These are phyloP conservation scores for Clamator glandarius DNA, from an alignment of 2,797 vertebrate species.

Conservation along the genomic window DNA sequence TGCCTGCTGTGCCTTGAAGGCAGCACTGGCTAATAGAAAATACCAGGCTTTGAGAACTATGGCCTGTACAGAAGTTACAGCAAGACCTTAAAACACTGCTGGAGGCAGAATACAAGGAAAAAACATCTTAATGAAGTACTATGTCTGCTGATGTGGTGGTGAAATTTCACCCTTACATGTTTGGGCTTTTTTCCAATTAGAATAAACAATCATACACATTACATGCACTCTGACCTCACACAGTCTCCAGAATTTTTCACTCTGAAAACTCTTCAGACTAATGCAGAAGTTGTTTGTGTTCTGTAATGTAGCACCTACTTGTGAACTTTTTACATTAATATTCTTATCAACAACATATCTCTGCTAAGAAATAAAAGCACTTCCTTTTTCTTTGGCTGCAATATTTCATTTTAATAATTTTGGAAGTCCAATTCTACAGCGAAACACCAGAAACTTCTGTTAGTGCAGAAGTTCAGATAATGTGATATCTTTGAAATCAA, in stretches of 20 bases:
- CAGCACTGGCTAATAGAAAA: neutral
- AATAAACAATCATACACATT: neutral
- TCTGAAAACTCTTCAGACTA: neutral
- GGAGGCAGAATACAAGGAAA: neutral
- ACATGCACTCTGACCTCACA: neutral
- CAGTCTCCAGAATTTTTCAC: neutral
- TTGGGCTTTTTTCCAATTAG: neutral
- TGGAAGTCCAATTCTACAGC: neutral
- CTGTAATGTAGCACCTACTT: neutral
- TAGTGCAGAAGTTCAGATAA: neutral
- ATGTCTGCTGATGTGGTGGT: neutral
- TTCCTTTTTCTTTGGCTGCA: neutral
- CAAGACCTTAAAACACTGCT: neutral
- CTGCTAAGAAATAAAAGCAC: neutral
- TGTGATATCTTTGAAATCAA: neutral
- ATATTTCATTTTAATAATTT: neutral
- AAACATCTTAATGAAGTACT: neutral
- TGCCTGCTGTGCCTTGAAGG: neutral
- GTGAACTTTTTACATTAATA: neutral
- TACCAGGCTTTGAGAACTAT: neutral
- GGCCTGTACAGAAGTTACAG: neutral
- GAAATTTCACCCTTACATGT: neutral
- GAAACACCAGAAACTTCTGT: neutral
- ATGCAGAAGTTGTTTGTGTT: neutral
- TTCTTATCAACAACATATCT: neutral